A percentile compares a stretch with the other conserved stretches of the same genome.
Evolutionary conservation across 1,140 invertebrate genomes (phyloP).

Genomic region (Magallana gigas): DNA sequence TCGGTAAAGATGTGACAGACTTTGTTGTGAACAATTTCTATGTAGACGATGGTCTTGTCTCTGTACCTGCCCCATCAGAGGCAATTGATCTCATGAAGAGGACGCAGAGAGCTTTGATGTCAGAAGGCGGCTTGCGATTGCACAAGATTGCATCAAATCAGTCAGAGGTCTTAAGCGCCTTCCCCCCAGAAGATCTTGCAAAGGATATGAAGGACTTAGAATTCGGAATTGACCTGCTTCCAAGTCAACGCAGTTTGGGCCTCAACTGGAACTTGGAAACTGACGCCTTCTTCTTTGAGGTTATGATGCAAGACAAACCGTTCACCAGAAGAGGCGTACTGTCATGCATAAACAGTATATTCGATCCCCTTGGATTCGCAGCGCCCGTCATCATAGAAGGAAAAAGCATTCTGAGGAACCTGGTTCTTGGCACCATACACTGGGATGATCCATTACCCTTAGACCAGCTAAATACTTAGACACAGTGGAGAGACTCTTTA

Average conservation of each 20-base stretch:
- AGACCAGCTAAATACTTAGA: conserved; percentile 44
- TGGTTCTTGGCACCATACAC: conserved; percentile 51
- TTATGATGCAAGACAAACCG: conserved; percentile 47
- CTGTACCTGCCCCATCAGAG: conserved; percentile 21
- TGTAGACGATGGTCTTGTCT: conserved; percentile 50
- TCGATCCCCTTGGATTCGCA: conserved; percentile 59
- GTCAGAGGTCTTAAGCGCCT: conserved; percentile 35
- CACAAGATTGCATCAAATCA: conserved; percentile 53
- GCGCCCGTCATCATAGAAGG: conserved; percentile 57
- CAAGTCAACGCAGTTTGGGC: conserved; percentile 52
- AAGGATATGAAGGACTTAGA: conserved; percentile 53
- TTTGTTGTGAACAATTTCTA: conserved; percentile 52
- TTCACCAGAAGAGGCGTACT: conserved; percentile 52
- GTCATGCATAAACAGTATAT: conserved; percentile 52
- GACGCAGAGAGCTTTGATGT: conserved; percentile 31
- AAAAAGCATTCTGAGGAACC: conserved; percentile 50
- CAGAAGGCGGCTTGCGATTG: conserved; percentile 40
- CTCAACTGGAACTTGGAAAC: conserved; percentile 49
- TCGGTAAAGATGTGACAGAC: conserved; percentile 3
- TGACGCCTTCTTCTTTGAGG: conserved; percentile 50
- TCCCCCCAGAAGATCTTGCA: conserved; percentile 44
- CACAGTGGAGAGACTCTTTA: conserved; percentile 45
- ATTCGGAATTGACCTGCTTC: conserved; percentile 36
- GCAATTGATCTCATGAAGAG: conserved; percentile 44
- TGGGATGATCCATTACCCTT: conserved; percentile 58